Conservation (phyloP, 2,888 invertebrate species). For the Morpho achilles region DNA sequence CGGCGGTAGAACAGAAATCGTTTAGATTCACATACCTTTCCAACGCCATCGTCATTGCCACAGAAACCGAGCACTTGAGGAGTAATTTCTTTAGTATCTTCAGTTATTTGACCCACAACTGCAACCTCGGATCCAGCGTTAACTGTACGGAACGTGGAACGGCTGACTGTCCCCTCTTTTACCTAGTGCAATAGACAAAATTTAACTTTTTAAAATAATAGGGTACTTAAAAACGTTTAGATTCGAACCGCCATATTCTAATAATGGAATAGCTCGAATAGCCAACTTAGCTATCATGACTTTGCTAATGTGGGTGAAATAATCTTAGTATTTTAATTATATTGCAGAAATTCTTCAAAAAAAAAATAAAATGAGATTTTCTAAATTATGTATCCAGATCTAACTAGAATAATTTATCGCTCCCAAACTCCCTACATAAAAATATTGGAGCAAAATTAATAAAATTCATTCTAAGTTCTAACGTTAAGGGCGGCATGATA, state of each 20-base stretch:
- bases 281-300: neutral
- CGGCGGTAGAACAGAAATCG: neutral
- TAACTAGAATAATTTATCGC: neutral
- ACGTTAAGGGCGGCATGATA: too few species aligned
- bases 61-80: slow-evolving; percentile 2
- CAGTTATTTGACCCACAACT: slow-evolving; percentile 1
- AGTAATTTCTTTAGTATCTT: slow-evolving; percentile 2
- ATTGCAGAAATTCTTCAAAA: neutral
- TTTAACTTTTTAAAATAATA: neutral
- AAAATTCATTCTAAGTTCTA: neutral
- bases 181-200: neutral
- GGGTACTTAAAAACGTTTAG: neutral
- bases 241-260: neutral
- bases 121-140: slow-evolving; percentile 8
- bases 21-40: neutral
- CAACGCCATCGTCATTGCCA: slow-evolving; percentile 4
- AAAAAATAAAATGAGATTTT: neutral
- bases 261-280: neutral
- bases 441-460: neutral
- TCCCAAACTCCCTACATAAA: neutral
- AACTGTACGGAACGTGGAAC: slow-evolving; percentile 4
- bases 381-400: too few species aligned
- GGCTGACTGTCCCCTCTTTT: slow-evolving; percentile 6
- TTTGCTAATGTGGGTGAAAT: neutral
- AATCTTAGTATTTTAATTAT: too few species aligned